phyloP scores from a whole-genome alignment of 2,113 vertebrate species.

The Agapornis roseicollis region DNA sequence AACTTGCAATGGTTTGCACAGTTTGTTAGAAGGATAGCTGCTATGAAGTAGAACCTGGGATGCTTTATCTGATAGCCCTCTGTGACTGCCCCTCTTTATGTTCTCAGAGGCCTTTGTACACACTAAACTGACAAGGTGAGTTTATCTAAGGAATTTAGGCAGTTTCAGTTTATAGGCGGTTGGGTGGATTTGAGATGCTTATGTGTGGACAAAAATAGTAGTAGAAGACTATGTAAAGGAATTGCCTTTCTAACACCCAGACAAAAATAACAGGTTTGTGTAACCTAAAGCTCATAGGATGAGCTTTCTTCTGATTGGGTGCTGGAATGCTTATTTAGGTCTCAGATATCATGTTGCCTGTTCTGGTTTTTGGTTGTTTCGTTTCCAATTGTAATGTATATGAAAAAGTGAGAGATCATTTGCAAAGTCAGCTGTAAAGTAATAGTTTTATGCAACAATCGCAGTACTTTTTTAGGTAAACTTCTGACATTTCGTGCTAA shows the following conservation, averaged over 20 bases:
- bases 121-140: neutral
- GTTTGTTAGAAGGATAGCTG: rapidly evolving
- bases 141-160: neutral
- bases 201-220: neutral
- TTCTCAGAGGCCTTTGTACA: neutral
- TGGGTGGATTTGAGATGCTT: neutral
- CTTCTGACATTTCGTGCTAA: neutral
- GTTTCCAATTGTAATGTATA: neutral
- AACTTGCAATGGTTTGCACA: neutral
- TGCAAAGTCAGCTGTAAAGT: neutral
- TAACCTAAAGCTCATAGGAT: neutral
- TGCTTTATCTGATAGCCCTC: neutral
- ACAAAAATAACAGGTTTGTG: neutral
- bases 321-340: neutral
- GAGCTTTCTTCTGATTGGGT: neutral
- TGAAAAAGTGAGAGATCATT: neutral
- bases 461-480: neutral
- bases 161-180: neutral
- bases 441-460: neutral
- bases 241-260: neutral
- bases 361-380: neutral
- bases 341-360: neutral
- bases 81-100: neutral
- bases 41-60: neutral
- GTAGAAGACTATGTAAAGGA: neutral